phyloP scores from a whole-genome alignment of 2,888 invertebrate genomes.

The Poecilobothrus nobilitatus region DNA sequence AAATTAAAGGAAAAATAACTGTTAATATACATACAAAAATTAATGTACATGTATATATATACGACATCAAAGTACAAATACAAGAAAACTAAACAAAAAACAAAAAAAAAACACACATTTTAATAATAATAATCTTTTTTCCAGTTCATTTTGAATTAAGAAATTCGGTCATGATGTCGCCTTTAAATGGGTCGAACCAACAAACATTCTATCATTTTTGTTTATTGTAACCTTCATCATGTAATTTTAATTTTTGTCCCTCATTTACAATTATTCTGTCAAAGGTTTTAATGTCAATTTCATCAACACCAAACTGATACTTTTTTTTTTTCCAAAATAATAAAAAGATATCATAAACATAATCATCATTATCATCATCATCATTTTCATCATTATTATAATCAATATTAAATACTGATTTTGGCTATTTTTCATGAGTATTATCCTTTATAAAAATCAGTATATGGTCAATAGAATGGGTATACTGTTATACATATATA shows the following conservation, averaged over 20 bases:
- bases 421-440: neutral
- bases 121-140: neutral
- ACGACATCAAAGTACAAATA: too few species aligned
- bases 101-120: too few species aligned
- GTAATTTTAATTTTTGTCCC: too few species aligned
- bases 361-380: neutral
- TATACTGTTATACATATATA: neutral
- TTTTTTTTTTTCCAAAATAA: too few species aligned
- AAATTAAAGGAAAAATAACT: too few species aligned
- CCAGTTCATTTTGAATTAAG: neutral
- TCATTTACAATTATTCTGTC: too few species aligned
- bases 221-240: neutral
- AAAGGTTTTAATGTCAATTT: neutral
- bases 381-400: neutral
- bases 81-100: too few species aligned
- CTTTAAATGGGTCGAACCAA: neutral
- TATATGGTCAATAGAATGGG: neutral
- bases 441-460: neutral
- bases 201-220: neutral
- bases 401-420: neutral
- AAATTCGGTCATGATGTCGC: neutral
- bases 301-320: neutral
- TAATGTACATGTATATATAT: too few species aligned
- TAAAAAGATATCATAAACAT: too few species aligned
- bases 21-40: too few species aligned